phyloP scores from a whole-genome alignment of 2,888 invertebrate species.

The Habroteleia sp. region DNA sequence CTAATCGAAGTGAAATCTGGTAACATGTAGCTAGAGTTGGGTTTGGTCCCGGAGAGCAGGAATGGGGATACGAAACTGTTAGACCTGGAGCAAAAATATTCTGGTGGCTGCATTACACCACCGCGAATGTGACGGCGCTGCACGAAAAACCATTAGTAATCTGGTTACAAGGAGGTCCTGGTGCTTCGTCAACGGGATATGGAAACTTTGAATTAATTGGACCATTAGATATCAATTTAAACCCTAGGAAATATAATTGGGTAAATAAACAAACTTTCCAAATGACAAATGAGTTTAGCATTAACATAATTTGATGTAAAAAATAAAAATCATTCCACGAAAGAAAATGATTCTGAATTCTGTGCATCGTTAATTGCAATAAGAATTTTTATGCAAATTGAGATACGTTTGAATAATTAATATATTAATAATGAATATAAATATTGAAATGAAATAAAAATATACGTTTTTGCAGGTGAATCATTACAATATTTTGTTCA shows the following conservation, averaged over 20 bases:
- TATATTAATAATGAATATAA: too few relatives aligned
- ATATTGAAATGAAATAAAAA: too few relatives aligned
- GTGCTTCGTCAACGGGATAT: constrained; percentile 83
- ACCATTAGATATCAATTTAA: constrained; percentile 82
- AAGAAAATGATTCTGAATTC: too few relatives aligned
- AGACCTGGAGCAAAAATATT: constrained; percentile 82
- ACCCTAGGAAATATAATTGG: constrained; percentile 83
- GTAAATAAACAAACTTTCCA: constrained; percentile 73
- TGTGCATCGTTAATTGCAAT: too few relatives aligned
- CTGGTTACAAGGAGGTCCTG: constrained; percentile 84
- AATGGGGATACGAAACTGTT: constrained; percentile 82
- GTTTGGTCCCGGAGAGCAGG: constrained; percentile 75
- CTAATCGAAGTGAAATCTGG: too few relatives aligned
- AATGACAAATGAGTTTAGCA: too few relatives aligned
- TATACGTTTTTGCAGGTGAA: constrained; percentile 85
- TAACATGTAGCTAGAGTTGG: constrained; percentile 66
- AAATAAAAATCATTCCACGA: too few relatives aligned
- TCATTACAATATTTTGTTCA: constrained; percentile 90
- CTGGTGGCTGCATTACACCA: constrained; percentile 83
- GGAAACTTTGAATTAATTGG: constrained; percentile 85
- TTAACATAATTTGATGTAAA: too few relatives aligned
- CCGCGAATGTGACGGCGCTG: constrained; percentile 63
- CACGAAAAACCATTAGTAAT: constrained; percentile 80
- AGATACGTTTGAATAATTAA: too few relatives aligned
- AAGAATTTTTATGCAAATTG: too few relatives aligned